Percentiles rank a stretch among this genome's conserved stretches.
phyloP scores from a whole-genome alignment of 1,140 invertebrate genomes.

The Melanaphis sacchari region DNA sequence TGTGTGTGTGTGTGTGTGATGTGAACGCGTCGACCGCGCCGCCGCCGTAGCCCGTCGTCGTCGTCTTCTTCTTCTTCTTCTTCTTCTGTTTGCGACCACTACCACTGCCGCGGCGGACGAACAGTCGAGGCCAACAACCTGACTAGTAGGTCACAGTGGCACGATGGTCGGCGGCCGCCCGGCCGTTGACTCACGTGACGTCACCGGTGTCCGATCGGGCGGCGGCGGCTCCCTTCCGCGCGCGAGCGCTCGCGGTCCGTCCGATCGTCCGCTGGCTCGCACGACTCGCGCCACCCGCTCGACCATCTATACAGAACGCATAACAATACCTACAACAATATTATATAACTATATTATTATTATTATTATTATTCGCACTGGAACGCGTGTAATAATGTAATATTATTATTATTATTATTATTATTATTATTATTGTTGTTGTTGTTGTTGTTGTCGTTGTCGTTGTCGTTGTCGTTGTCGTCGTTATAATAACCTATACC shows the following conservation, averaged over 20 bases:
- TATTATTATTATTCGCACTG: background rate
- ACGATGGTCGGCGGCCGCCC: constrained; percentile 54
- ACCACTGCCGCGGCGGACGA: background rate
- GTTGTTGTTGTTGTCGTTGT: no score
- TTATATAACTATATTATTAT: background rate
- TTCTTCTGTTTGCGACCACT: background rate
- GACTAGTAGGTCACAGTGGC: constrained; percentile 58
- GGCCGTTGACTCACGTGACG: constrained; percentile 57
- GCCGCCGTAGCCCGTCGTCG: background rate
- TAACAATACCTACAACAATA: background rate
- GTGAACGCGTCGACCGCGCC: background rate
- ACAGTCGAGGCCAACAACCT: constrained; percentile 54
- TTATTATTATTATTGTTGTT: background rate
- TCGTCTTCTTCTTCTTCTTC: constrained; percentile 21
- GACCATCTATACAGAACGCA: background rate
- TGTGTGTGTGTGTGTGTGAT: background rate
- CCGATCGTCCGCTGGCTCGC: background rate
- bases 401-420: background rate
- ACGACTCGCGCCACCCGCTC: background rate
- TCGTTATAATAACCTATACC: background rate
- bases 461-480: background rate
- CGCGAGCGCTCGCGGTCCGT: background rate
- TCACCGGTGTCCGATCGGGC: constrained; percentile 43
- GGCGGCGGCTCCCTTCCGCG: background rate
- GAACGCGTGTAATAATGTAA: background rate